Evolutionary conservation across 2,797 vertebrate genomes (phyloP).

Genomic region (Columba guinea): DNA sequence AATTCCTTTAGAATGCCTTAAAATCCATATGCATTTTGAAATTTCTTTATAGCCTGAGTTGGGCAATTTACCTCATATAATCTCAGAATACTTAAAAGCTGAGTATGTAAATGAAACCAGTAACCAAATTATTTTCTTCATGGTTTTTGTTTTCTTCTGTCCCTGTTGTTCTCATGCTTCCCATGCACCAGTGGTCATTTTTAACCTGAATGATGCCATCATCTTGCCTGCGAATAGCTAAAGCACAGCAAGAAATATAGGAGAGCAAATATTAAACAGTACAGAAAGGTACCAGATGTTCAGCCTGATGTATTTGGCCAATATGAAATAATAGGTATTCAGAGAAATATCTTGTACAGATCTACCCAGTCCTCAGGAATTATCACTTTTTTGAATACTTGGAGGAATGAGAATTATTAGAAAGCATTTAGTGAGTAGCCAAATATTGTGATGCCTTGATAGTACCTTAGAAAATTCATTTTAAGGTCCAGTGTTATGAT

Average conservation of each 20-base stretch:
- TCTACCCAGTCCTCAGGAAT: neutral
- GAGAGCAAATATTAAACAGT: neutral
- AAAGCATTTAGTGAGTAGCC: neutral
- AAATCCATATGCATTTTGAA: slow-evolving; percentile 7
- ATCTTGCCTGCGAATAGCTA: neutral
- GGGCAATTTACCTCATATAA: slow-evolving; percentile 20
- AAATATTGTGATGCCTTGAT: neutral
- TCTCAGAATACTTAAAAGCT: neutral
- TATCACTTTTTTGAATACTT: neutral
- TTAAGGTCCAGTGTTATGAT: neutral
- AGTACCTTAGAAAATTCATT: neutral
- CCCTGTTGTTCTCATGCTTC: neutral
- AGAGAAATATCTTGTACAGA: neutral
- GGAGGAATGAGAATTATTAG: neutral
- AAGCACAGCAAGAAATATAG: neutral
- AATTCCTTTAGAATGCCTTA: slow-evolving; percentile 36
- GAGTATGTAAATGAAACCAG: neutral
- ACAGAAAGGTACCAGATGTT: neutral
- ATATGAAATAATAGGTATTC: neutral
- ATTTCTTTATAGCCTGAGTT: neutral
- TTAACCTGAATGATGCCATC: neutral
- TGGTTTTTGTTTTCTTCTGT: neutral
- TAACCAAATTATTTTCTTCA: neutral
- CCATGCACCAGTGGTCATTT: neutral
- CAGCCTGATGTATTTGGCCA: neutral